phyloP scores from a whole-genome alignment of 2,113 vertebrate genomes.

The Myotis davidii region DNA sequence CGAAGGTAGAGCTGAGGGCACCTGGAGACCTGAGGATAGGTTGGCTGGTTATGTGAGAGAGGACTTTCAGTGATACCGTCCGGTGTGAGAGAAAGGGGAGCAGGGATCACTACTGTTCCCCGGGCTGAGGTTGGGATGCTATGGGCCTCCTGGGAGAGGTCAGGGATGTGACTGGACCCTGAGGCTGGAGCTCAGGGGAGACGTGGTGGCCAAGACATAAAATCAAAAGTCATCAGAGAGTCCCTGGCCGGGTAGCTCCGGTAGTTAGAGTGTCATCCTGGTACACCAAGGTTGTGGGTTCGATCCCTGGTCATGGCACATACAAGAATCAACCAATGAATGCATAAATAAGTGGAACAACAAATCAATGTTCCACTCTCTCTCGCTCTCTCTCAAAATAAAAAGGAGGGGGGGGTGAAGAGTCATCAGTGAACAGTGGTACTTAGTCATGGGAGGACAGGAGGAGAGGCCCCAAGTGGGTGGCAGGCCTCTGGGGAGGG shows the following conservation, averaged over 20 bases:
- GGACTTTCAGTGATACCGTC: background rate
- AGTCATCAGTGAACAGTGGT: background rate
- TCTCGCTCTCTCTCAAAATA: too few relatives aligned
- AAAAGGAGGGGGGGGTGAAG: background rate
- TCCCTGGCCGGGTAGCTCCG: background rate
- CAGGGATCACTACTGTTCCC: rapidly evolving
- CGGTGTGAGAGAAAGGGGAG: rapidly evolving
- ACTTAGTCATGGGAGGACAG: rapidly evolving
- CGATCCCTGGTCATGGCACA: background rate
- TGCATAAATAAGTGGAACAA: background rate
- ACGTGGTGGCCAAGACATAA: rapidly evolving
- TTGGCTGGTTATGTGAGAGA: background rate
- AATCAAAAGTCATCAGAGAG: background rate
- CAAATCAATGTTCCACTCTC: background rate
- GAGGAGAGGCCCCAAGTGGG: background rate
- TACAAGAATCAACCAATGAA: background rate
- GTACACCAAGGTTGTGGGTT: background rate
- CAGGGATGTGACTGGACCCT: background rate
- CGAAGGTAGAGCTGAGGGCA: background rate
- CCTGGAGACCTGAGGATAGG: background rate
- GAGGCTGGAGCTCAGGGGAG: background rate
- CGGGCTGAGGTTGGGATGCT: rapidly evolving
- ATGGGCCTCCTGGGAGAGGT: background rate
- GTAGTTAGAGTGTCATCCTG: background rate
- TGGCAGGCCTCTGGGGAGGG: background rate